These are phyloP conservation scores for Thomomys bottae DNA, from an alignment of 2,113 vertebrate species.

Conservation along the genomic window DNA sequence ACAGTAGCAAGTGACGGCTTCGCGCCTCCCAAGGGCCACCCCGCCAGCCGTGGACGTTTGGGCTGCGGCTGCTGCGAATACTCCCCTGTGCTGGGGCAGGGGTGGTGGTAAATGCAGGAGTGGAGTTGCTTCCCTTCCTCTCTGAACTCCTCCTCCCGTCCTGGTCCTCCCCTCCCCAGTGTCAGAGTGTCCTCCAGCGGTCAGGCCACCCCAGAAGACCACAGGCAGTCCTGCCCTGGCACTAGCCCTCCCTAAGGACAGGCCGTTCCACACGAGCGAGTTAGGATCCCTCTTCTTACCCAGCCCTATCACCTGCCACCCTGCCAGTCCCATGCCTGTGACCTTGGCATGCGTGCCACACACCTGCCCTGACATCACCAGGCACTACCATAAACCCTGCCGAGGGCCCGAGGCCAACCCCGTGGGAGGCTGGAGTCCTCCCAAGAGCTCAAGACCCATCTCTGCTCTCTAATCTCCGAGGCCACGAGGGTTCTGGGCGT, in stretches of 20 bases:
- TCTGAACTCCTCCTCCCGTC: rapidly evolving
- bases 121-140: rapidly evolving
- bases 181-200: rapidly evolving
- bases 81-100: background rate
- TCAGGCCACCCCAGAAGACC: rapidly evolving
- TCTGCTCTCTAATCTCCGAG: rapidly evolving
- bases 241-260: background rate
- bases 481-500: rapidly evolving
- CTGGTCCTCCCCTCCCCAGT: background rate
- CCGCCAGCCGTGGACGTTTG: too few species aligned
- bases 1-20: rapidly evolving
- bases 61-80: too few species aligned
- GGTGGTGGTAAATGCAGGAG: too few species aligned
- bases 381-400: background rate
- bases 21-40: rapidly evolving
- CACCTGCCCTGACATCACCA: rapidly evolving
- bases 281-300: background rate
- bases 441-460: rapidly evolving
- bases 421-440: background rate
- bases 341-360: background rate
- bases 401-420: rapidly evolving
- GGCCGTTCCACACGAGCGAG: too few species aligned
- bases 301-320: too few species aligned
- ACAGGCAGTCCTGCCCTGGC: too few species aligned
- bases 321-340: rapidly evolving